These are phyloP conservation scores for Argyresthia goedartella DNA, from an alignment of 2,888 invertebrate genomes.

Conservation along the genomic window DNA sequence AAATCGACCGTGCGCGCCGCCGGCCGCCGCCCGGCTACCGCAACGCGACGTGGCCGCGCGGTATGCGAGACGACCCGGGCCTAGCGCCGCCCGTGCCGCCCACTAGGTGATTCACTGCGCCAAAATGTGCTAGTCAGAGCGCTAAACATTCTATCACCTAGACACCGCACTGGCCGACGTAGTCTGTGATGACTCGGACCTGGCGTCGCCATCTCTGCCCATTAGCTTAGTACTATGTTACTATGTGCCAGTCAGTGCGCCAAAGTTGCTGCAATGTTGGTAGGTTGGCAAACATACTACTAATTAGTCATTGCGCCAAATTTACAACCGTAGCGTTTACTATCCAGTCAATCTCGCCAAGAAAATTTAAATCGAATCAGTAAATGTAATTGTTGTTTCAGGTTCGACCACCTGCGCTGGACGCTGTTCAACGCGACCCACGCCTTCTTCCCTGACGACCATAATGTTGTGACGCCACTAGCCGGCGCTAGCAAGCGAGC, in stretches of 20 bases:
- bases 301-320: no score
- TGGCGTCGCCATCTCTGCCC: no score
- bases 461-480: conserved; percentile 76
- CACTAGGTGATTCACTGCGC: conserved; percentile 43
- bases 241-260: no score
- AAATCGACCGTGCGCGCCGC: conserved; percentile 27
- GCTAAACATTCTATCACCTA: background rate
- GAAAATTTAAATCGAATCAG: no score
- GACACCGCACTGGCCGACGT: no score
- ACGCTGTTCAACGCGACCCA: conserved; percentile 88
- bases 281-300: no score
- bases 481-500: conserved; percentile 77
- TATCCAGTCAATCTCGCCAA: no score
- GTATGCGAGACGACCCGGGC: conserved; percentile 62
- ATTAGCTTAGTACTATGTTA: no score
- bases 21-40: conserved; percentile 46
- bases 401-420: conserved; percentile 86
- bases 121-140: background rate
- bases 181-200: no score
- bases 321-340: no score
- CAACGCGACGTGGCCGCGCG: conserved; percentile 84
- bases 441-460: conserved; percentile 85
- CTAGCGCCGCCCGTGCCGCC: conserved; percentile 60
- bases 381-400: conserved; percentile 23
- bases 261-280: no score